phyloP scores from a whole-genome alignment of 1,140 invertebrate species.

The Augochlora pura region DNA sequence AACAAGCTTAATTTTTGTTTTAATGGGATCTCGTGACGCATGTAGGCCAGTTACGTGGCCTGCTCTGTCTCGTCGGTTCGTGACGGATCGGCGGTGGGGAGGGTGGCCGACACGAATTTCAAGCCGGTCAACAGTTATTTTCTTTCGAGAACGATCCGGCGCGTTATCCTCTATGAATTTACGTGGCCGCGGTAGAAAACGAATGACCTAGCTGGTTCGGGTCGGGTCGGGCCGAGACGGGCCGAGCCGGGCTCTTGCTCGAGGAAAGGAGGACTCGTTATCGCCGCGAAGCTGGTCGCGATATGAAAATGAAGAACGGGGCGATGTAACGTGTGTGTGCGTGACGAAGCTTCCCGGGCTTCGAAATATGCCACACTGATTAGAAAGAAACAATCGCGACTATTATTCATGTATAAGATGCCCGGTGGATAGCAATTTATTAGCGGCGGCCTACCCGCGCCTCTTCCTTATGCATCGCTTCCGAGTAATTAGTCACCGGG shows the following conservation, averaged over 20 bases:
- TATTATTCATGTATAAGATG: slow-evolving; percentile 12
- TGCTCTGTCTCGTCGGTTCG: slow-evolving; percentile 15
- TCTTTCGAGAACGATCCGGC: slow-evolving; percentile 15
- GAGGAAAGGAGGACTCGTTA: slow-evolving; percentile 50
- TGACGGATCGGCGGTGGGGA: neutral
- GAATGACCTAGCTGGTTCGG: neutral
- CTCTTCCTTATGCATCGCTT: neutral
- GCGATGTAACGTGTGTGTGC: slow-evolving; percentile 35
- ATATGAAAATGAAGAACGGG: slow-evolving; percentile 61
- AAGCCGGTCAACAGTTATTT: slow-evolving; percentile 23
- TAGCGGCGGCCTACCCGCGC: too few species aligned
- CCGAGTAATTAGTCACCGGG: slow-evolving; percentile 4
- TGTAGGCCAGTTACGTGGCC: slow-evolving; percentile 30
- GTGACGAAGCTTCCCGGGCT: slow-evolving; percentile 45
- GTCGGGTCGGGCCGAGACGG: neutral
- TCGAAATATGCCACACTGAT: slow-evolving; percentile 44
- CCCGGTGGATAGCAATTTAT: slow-evolving; percentile 5
- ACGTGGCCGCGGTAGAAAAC: slow-evolving; percentile 6
- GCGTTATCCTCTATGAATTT: slow-evolving; percentile 32
- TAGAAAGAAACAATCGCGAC: slow-evolving; percentile 50
- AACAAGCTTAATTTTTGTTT: neutral
- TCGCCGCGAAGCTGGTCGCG: slow-evolving; percentile 3
- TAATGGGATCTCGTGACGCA: slow-evolving; percentile 31
- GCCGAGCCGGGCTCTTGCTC: neutral
- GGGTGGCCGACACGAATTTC: slow-evolving; percentile 27